phyloP scores from a whole-genome alignment of 2,888 invertebrate genomes.

The Minunthozetes semirufus region DNA sequence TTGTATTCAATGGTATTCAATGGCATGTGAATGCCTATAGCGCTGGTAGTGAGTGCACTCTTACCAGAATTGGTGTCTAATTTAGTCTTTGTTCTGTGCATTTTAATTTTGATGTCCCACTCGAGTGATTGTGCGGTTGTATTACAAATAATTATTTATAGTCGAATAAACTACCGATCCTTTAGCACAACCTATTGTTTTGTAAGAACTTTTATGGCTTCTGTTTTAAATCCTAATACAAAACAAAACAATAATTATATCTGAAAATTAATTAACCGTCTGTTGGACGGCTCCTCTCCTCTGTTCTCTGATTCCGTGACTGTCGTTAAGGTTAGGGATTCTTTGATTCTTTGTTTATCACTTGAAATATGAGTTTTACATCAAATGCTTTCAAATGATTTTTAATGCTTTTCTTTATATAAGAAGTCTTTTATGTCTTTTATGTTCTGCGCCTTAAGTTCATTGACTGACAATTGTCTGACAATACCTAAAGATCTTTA shows the following conservation, averaged over 20 bases:
- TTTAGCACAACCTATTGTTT: neutral
- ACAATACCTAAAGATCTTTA: no score
- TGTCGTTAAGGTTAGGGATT: neutral
- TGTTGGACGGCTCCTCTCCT: neutral
- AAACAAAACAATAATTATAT: neutral
- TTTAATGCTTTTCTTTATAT: neutral
- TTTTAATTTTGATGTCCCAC: conserved; percentile 9
- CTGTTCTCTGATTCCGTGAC: neutral
- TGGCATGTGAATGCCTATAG: neutral
- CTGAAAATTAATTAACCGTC: conserved; percentile 18
- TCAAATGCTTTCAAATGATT: neutral
- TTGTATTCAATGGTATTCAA: neutral
- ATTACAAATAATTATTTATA: conserved; percentile 22
- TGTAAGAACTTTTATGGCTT: neutral
- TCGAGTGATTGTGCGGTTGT: conserved; percentile 11
- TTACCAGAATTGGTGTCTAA: neutral
- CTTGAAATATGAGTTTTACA: conserved; percentile 18
- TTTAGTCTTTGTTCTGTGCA: neutral
- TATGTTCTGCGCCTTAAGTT: neutral
- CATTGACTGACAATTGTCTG: neutral
- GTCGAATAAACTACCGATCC: neutral
- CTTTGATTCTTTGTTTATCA: neutral
- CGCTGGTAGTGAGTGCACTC: neutral
- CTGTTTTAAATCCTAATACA: neutral
- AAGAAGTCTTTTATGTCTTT: neutral